phyloP scores from a whole-genome alignment of 2,888 invertebrate species.

The Ichneumoninae sp. region DNA sequence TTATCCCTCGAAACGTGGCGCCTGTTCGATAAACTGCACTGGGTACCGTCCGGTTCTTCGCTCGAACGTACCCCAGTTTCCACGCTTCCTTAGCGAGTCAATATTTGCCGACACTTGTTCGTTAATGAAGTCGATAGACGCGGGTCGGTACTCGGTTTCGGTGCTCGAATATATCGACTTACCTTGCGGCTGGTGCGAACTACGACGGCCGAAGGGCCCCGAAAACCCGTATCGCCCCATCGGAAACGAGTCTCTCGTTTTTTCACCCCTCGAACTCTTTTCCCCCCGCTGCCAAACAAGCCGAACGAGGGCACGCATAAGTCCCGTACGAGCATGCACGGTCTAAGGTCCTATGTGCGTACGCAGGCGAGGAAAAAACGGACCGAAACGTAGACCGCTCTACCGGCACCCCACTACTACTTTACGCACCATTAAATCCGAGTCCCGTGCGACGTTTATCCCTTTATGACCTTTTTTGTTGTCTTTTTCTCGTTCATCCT shows the following conservation, averaged over 20 bases:
- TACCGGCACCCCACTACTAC: conserved; percentile 67
- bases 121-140: conserved; percentile 80
- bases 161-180: conserved; percentile 74
- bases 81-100: conserved; percentile 74
- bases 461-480: conserved; percentile 73
- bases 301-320: conserved; percentile 42
- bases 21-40: not conserved
- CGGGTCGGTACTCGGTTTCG: conserved; percentile 50
- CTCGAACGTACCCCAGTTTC: conserved; percentile 76
- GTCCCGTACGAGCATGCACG: not conserved
- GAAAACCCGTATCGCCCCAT: conserved; percentile 8
- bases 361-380: conserved; percentile 32
- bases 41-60: conserved; percentile 14
- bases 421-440: conserved; percentile 83
- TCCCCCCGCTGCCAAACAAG: conserved; percentile 25
- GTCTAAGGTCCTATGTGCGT: no score
- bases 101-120: conserved; percentile 82
- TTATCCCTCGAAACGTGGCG: not conserved
- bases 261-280: conserved; percentile 22
- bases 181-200: conserved; percentile 49
- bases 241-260: conserved; percentile 38
- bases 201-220: not conserved
- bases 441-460: conserved; percentile 79
- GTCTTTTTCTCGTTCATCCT: conserved; percentile 47
- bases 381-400: conserved; percentile 41